phyloP scores from a whole-genome alignment of 2,113 vertebrate species.

The Salvator merianae region DNA sequence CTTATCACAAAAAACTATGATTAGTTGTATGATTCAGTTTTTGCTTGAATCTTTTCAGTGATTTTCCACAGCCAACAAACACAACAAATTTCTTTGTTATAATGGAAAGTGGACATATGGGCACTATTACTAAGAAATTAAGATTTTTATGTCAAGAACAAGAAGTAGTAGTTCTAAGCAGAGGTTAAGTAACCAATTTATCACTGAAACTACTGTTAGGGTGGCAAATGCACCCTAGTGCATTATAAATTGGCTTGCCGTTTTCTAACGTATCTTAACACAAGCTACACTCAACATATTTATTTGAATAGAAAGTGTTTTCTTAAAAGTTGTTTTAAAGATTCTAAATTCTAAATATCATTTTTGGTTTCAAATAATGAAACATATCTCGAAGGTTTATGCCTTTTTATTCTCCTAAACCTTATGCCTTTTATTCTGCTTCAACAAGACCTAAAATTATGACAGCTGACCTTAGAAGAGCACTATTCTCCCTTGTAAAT shows the following conservation, averaged over 20 bases:
- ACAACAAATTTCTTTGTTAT: background rate
- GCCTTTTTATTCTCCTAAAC: background rate
- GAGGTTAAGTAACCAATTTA: background rate
- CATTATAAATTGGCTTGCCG: background rate
- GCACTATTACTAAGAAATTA: background rate
- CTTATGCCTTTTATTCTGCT: background rate
- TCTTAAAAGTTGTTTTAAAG: background rate
- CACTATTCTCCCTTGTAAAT: background rate
- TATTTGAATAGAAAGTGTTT: background rate
- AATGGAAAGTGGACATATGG: background rate
- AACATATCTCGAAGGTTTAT: conserved; percentile 22
- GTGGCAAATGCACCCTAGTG: background rate
- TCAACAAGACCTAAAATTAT: conserved; percentile 20
- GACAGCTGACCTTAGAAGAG: background rate
- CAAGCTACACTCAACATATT: background rate
- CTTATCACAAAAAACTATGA: conserved; percentile 24
- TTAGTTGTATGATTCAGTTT: conserved; percentile 26
- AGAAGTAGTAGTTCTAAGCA: background rate
- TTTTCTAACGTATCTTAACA: background rate
- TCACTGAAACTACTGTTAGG: background rate
- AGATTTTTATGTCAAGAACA: background rate
- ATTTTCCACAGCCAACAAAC: background rate
- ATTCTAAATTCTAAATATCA: background rate
- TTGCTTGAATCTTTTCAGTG: background rate
- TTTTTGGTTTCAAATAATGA: background rate